Conservation (phyloP, 1,140 invertebrate genomes). For the Diorhabda sublineata region DNA sequence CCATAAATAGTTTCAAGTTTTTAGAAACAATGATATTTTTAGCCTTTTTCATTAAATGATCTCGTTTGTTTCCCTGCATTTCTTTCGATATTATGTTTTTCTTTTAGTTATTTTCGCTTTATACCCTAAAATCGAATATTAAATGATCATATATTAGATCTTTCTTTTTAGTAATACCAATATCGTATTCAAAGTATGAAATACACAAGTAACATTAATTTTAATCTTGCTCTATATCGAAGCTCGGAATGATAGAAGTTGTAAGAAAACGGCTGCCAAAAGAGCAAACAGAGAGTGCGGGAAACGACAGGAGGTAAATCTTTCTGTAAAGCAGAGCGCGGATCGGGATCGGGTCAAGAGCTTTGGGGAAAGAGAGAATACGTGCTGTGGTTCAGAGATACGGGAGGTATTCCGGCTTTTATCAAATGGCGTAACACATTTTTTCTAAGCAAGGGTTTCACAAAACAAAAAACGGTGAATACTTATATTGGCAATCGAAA, state of each 20-base stretch:
- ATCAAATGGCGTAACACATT: background rate
- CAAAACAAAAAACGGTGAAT: no score
- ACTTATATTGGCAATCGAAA: no score
- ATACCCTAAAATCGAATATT: no score
- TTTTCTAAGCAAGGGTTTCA: background rate
- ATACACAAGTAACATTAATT: background rate
- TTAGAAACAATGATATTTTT: no score
- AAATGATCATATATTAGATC: no score
- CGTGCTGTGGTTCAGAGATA: conserved; percentile 16
- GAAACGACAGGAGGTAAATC: conserved; percentile 6
- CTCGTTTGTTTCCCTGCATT: no score
- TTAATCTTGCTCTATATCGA: background rate
- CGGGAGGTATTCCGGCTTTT: background rate
- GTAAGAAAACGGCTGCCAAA: conserved; percentile 6
- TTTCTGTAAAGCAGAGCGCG: conserved; percentile 1
- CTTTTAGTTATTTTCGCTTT: no score
- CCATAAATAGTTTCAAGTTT: no score
- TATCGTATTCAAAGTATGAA: background rate
- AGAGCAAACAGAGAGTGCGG: conserved; percentile 4
- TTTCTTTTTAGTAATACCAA: no score
- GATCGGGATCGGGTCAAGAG: conserved; percentile 15
- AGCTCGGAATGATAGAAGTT: background rate
- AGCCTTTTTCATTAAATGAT: no score
- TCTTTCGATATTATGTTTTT: no score
- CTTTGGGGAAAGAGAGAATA: conserved; percentile 11